Base-by-base conservation (phyloP, 1,140 invertebrate species). In the Penaeus indicus region DNA sequence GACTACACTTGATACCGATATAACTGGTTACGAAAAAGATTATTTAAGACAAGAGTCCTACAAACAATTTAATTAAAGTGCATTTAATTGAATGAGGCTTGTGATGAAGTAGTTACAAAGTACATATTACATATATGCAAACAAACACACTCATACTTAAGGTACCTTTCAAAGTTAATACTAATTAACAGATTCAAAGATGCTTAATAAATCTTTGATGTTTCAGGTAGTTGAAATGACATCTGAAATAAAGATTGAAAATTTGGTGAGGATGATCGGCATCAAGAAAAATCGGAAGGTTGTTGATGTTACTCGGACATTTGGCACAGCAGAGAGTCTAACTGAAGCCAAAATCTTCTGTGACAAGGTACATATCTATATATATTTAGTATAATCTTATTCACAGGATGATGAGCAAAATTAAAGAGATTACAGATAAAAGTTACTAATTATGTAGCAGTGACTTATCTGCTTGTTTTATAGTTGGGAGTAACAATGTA, bases 221-320 rank as follows among this genome's bases (percentile, higher is more conserved):
- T 84, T 85, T 72, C 83, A 94, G 92, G 92, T 94, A 21, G 92
- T 95, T 85, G 94, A 95, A 91, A 90, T 95, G 13, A 95, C 94
- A 8, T 91, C 84, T 91, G 93, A 89, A 91, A 85, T 83, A 18
- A 92, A 91, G 77, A 86, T 89, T 38, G 85, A 85, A 80, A 90
- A 92, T 42, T 78, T 91, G 19, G 72, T 87, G 60, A 94, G 95
- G 32, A 94, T 96, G 92, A 92, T 98, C 82, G 96, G 96, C 25
- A 96, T 99, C 91, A 96, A 92, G 89, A 91, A 96, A 1, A 95
- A 97, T 92, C 96, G 97, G 0, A 98, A 99, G 94, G 94, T 99
- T 63, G 96, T 99, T 11, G 99, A 99, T 93, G 95, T 99, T 13
- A 99, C 98, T 0, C 90, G 84, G 89, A 93, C 88, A 90, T 91